Evolutionary conservation across 2,797 vertebrate species (phyloP), one percentile per base, ranked within the genome.

Genomic region (Cyprinodon diabolis): DNA sequence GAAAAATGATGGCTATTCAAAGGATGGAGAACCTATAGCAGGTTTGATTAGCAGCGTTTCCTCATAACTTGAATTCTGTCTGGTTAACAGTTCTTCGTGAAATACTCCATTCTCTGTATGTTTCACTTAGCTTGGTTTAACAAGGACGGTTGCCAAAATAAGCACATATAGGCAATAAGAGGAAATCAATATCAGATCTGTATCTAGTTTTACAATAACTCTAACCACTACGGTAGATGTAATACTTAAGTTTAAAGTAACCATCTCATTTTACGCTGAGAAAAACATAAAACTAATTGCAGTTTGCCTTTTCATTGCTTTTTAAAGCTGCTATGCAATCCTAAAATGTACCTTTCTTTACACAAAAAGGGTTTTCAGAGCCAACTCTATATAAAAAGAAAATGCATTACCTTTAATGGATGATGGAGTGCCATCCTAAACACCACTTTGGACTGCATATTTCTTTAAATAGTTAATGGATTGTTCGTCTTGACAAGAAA

Each of bases 11-110:
- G 10, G 52, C 71, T 23, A 51, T 77, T 85, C 65, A 21, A 66
- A 43, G 62, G 83, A 88, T 76, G 79, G 81, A 89, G 88, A 69
- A 15, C 57, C 54, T 80, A 48, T 80, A 72, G 56, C 73, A 48
- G 70, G 63, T 81, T 71, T 81, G 63, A 87, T 89, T 76, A 84
- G 55, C 75, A 69, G 48, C 66, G n/a, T 55, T 83, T 67, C 60
- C 80, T 87, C 69, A 67, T 83, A 63, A 63, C 69, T 68, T 49
- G 63, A 74, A 79, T 69, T 71, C 70, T 3, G 60, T 73, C 12
- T 0, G 40, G 69, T 79, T 75, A 83, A 82, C 40, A 62, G 69
- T 21, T 48, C 17, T 47, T 48, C 52, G 17, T 83, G 69, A 77
- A 55, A 72, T 74, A 23, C 58, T 72, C 40, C 77, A 30, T 6